These are phyloP conservation scores for Danio albolineatus DNA, from an alignment of 2,797 vertebrate species.

Conservation along the genomic window DNA sequence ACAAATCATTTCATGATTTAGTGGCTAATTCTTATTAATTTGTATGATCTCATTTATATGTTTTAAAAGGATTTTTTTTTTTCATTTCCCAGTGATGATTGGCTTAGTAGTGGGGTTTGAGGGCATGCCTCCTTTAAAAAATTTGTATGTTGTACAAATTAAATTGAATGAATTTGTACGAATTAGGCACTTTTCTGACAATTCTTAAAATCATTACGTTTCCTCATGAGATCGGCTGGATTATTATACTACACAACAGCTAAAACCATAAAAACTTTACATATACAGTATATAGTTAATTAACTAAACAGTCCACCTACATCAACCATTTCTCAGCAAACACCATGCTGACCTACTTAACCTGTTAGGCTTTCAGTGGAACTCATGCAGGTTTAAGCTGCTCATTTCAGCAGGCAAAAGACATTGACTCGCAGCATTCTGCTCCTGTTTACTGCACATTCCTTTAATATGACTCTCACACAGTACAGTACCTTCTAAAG, in stretches of 20 bases:
- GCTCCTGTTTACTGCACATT: background rate
- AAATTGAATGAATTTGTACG: too few species aligned
- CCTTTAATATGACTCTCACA: background rate
- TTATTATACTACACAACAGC: background rate
- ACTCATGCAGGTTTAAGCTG: constrained; percentile 17
- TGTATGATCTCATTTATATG: too few species aligned
- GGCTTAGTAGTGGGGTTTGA: too few species aligned
- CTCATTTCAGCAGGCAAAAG: background rate
- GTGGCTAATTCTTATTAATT: too few species aligned
- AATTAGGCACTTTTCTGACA: too few species aligned
- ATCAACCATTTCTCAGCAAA: background rate
- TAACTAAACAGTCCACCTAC: background rate
- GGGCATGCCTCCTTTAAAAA: too few species aligned
- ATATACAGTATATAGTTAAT: background rate
- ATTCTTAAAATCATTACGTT: too few species aligned
- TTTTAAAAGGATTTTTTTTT: too few species aligned
- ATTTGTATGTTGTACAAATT: too few species aligned
- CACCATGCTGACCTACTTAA: background rate
- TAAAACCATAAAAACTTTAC: background rate
- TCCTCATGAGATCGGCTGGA: too few species aligned
- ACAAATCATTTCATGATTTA: too few species aligned
- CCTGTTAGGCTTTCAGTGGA: background rate
- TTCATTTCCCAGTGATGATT: too few species aligned
- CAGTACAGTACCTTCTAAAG: background rate
- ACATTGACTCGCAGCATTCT: background rate